Conservation (phyloP, 2,797 vertebrate species). For the Microctenopoma stevenorrisi region DNA sequence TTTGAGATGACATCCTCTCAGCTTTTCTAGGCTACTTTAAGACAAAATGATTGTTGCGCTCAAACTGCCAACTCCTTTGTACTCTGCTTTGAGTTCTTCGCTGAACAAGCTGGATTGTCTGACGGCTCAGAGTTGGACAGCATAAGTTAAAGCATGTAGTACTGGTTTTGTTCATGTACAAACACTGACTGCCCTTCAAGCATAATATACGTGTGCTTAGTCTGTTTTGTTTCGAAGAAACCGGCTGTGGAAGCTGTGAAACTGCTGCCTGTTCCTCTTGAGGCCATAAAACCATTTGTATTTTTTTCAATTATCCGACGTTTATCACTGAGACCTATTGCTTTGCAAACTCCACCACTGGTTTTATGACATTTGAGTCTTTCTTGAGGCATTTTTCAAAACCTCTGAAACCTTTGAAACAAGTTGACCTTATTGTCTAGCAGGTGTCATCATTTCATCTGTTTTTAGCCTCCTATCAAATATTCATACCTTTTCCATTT, state of each 20-base stretch:
- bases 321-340: neutral
- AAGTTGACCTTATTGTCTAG: neutral
- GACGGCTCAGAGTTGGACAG: conserved; percentile 23
- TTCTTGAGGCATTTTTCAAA: neutral
- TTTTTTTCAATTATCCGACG: neutral
- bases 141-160: conserved; percentile 31
- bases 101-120: conserved; percentile 25
- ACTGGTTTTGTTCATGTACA: conserved; percentile 48
- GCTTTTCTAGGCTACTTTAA: conserved; percentile 4
- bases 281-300: conserved; percentile 8
- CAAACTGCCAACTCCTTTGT: neutral
- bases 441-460: conserved; percentile 22
- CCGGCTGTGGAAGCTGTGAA: conserved; percentile 9
- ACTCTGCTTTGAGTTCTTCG: neutral
- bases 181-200: conserved; percentile 44
- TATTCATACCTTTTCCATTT: conserved; percentile 56
- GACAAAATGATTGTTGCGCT: neutral
- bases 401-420: too few relatives aligned
- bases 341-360: too few relatives aligned
- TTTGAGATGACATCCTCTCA: conserved; percentile 28
- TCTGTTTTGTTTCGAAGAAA: conserved; percentile 15
- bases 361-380: neutral
- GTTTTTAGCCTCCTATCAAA: conserved; percentile 61
- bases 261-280: conserved; percentile 14
- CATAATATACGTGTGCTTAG: conserved; percentile 30